Percentiles rank a stretch among this genome's conserved stretches.
These are phyloP conservation scores for Loriculus beryllinus DNA, from an alignment of 2,797 vertebrate species.

Conservation along the genomic window DNA sequence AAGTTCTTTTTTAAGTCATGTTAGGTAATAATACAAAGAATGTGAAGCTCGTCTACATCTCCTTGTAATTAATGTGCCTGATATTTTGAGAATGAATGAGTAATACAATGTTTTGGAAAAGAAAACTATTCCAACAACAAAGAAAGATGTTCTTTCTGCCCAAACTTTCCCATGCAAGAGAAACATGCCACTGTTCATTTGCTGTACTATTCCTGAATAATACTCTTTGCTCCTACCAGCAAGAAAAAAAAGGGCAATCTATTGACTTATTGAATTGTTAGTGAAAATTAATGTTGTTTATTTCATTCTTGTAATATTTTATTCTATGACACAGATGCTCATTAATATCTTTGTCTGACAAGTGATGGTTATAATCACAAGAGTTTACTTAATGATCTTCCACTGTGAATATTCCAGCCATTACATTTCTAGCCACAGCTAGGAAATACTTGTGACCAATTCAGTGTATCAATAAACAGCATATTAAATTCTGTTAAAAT, in stretches of 20 bases:
- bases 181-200: neutral
- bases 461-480: neutral
- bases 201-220: neutral
- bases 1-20: neutral
- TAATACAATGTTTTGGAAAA: neutral
- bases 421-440: neutral
- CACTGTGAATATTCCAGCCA: neutral
- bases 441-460: neutral
- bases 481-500: neutral
- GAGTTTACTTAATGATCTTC: neutral
- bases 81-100: neutral
- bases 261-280: neutral
- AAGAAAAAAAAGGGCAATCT: neutral
- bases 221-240: neutral
- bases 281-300: neutral
- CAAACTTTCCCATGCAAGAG: neutral
- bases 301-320: neutral
- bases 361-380: neutral
- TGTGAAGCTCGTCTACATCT: neutral
- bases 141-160: neutral
- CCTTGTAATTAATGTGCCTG: neutral
- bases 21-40: neutral
- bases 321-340: neutral
- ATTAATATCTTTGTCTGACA: neutral
- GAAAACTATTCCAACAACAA: neutral